These are phyloP conservation scores for Octopus bimaculoides DNA, from an alignment of 1,140 invertebrate genomes.

Conservation along the genomic window DNA sequence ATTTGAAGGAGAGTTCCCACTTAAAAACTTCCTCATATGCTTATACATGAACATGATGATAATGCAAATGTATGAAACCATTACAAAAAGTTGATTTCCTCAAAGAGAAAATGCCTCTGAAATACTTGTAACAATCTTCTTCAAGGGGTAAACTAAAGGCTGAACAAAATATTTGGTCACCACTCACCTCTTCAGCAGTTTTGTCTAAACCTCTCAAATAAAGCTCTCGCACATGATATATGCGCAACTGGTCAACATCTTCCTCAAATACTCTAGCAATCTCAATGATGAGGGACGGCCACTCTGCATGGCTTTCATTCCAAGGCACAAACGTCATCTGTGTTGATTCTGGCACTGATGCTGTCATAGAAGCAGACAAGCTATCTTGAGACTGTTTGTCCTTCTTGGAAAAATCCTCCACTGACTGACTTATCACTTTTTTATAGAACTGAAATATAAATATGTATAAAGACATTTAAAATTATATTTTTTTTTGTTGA, in stretches of 20 bases:
- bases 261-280: conserved; percentile 79
- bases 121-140: too few species aligned
- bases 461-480: background rate
- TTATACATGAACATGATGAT: too few species aligned
- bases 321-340: conserved; percentile 22
- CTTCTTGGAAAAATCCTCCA: conserved; percentile 24
- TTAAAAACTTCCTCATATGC: too few species aligned
- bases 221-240: conserved; percentile 75
- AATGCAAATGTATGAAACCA: too few species aligned
- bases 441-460: conserved; percentile 48
- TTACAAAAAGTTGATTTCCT: too few species aligned
- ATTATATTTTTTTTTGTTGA: too few species aligned
- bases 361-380: conserved; percentile 5
- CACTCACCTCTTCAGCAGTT: conserved; percentile 69
- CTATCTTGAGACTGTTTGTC: background rate
- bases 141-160: too few species aligned
- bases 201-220: conserved; percentile 76
- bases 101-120: too few species aligned
- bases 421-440: conserved; percentile 49
- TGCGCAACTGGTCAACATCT: conserved; percentile 71
- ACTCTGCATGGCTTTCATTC: conserved; percentile 26
- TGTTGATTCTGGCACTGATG: conserved; percentile 12
- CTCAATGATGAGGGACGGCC: conserved; percentile 60
- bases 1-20: too few species aligned
- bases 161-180: too few species aligned